phyloP scores from a whole-genome alignment of 1,140 invertebrate species.

The Choristoneura fumiferana region DNA sequence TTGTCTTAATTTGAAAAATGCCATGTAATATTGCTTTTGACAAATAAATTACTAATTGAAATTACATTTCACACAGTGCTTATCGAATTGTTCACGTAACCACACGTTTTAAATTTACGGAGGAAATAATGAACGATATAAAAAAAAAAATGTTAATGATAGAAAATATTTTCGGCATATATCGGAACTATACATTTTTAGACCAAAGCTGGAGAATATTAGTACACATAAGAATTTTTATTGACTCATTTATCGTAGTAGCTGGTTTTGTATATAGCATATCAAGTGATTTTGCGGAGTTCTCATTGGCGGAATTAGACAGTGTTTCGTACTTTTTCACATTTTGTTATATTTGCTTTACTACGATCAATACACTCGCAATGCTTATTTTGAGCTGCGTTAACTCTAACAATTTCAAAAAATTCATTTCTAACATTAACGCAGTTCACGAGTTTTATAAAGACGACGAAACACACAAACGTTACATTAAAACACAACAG shows the following conservation, averaged over 20 bases:
- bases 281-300: not conserved
- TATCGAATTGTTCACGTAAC: not conserved
- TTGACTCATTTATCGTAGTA: too few species aligned
- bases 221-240: too few species aligned
- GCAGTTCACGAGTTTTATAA: not conserved
- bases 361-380: not conserved
- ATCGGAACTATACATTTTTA: too few species aligned
- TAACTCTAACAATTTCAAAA: not conserved
- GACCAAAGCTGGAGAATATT: too few species aligned
- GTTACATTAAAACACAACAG: not conserved
- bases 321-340: too few species aligned
- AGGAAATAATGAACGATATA: not conserved
- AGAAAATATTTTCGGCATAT: too few species aligned
- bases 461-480: not conserved
- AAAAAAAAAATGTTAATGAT: not conserved
- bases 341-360: too few species aligned
- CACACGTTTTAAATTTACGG: not conserved
- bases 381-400: not conserved
- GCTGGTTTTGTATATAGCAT: not conserved
- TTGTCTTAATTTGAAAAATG: too few species aligned
- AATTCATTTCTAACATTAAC: not conserved
- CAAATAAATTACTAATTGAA: too few species aligned
- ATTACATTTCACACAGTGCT: too few species aligned
- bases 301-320: not conserved
- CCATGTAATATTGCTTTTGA: too few species aligned